These are phyloP conservation scores for Okamejei kenojei DNA, from an alignment of 2,797 vertebrate species.

Conservation along the genomic window DNA sequence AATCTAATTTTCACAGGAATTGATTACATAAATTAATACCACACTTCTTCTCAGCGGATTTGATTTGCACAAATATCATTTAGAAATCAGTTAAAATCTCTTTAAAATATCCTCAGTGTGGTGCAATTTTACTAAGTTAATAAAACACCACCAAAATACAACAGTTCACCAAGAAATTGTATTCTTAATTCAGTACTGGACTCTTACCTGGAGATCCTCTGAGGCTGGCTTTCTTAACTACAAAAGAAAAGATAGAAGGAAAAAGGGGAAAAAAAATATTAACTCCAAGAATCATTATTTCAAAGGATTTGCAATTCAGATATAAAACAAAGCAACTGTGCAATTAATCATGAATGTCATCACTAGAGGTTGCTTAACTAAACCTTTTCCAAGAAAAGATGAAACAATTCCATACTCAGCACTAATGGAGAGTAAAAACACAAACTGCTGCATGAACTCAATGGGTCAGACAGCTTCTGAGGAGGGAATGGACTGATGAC, in stretches of 20 bases:
- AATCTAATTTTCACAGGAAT: background rate
- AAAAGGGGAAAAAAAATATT: background rate
- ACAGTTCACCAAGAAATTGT: background rate
- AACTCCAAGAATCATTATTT: conserved; percentile 1
- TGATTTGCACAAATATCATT: background rate
- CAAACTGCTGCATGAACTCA: no score
- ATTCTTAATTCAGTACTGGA: background rate
- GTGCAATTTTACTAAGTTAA: background rate
- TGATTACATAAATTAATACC: background rate
- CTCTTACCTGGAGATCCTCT: conserved; percentile 63
- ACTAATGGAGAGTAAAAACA: no score
- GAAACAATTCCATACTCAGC: background rate
- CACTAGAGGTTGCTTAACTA: background rate
- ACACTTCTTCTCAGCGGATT: background rate
- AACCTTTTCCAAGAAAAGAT: background rate
- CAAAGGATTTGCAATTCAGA: background rate
- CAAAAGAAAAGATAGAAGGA: conserved; percentile 15
- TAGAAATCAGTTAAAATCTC: no score
- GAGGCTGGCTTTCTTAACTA: conserved; percentile 66
- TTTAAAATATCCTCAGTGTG: background rate
- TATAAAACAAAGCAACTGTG: background rate
- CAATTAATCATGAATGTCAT: background rate
- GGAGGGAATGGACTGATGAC: no score
- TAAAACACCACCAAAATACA: background rate
- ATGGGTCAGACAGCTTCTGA: no score